Conservation (phyloP, 2,113 vertebrate genomes). For the Motacilla tschutschensis region DNA sequence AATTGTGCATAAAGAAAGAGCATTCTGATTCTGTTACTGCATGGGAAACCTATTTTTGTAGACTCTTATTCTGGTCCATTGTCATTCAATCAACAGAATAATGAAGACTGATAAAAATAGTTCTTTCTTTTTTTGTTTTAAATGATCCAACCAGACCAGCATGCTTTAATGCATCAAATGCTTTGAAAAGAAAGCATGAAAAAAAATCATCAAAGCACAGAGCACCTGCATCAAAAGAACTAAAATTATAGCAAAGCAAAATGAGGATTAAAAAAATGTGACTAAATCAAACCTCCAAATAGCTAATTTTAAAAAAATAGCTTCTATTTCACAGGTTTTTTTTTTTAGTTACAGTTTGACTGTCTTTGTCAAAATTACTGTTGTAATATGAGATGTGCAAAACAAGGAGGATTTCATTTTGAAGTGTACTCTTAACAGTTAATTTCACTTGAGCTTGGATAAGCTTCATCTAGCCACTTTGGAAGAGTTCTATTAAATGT, state of each 20-base stretch:
- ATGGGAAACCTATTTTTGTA: background rate
- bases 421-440: constrained; percentile 47
- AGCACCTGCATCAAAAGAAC: background rate
- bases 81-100: background rate
- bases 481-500: constrained; percentile 68
- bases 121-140: background rate
- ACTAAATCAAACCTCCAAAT: background rate
- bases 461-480: constrained; percentile 56
- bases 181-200: background rate
- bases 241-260: background rate
- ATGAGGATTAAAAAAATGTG: background rate
- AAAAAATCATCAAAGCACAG: background rate
- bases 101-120: background rate
- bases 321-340: background rate
- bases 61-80: background rate
- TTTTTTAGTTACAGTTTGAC: background rate
- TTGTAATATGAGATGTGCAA: background rate
- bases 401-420: constrained; percentile 18
- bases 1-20: background rate
- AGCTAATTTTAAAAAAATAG: background rate
- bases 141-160: background rate
- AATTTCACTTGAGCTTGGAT: constrained; percentile 54
- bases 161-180: background rate
- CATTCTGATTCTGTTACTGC: background rate
- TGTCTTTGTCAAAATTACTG: constrained; percentile 33